phyloP scores from a whole-genome alignment of 2,888 invertebrate species.

The Thereva unica region DNA sequence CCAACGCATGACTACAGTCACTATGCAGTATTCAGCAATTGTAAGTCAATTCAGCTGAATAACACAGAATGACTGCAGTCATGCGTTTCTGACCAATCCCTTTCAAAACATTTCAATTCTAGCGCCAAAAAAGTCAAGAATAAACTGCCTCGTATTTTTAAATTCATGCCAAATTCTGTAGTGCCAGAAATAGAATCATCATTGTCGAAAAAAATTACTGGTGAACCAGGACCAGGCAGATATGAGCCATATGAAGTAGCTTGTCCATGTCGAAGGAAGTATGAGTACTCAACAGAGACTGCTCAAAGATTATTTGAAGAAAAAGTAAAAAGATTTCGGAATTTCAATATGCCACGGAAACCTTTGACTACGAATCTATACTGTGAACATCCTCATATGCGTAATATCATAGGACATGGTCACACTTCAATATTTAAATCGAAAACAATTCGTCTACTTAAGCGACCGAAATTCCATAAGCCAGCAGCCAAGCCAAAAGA shows the following conservation, averaged over 20 bases:
- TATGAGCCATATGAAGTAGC: constrained; percentile 40
- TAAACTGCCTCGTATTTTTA: constrained; percentile 10
- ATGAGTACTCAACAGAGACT: constrained; percentile 27
- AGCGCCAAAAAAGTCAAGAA: background rate
- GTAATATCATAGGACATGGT: constrained; percentile 44
- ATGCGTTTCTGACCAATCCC: no score
- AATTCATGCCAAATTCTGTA: constrained; percentile 35
- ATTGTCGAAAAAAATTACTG: constrained; percentile 2
- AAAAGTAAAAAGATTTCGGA: constrained; percentile 4
- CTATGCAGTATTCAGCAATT: no score
- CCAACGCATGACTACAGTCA: no score
- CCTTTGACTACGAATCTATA: constrained; percentile 11
- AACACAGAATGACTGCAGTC: no score
- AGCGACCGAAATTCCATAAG: background rate
- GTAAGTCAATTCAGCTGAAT: no score
- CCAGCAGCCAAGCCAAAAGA: constrained; percentile 13
- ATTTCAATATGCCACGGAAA: constrained; percentile 9
- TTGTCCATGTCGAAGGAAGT: constrained; percentile 31
- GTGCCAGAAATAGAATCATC: constrained; percentile 23
- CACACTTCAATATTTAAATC: constrained; percentile 46
- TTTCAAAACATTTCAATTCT: background rate
- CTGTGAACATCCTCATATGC: constrained; percentile 28
- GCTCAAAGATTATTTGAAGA: background rate
- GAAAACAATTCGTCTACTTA: constrained; percentile 27
- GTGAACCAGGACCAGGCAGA: constrained; percentile 45